Evolutionary conservation across 2,888 invertebrate genomes (phyloP), one percentile per base, ranked within the genome.

Genomic region (Dryocosmus kuriphilus): DNA sequence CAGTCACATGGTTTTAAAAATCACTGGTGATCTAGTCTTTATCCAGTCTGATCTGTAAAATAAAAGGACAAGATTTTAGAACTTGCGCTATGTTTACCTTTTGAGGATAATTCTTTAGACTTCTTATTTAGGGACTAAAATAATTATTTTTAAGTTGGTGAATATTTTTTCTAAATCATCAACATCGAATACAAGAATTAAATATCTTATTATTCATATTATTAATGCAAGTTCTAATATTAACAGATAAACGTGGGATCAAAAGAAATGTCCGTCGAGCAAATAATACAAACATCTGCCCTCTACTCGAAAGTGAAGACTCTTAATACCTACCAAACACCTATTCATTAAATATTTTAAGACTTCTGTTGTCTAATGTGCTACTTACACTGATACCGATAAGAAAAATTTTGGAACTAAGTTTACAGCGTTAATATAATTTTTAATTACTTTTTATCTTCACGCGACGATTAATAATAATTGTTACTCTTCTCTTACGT

Each of bases 1-100:
- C n/a, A 63, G 35, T 35, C 63, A 32, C 63, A 63, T 63, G 19
- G 9, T 63, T 63, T 19, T 60, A 4, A 16, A 60, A 7, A 27
- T 16, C 27, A 2, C 24, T 27, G n/a, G 4, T n/a, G 35, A 35
- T 22, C 35, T 19, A 38, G 5, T 22, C 32, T 35, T 35, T 32
- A 63, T 63, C 35, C 35, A 63, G n/a, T 14, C 16, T 60, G 14
- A n/a, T 32, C 35, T 63, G 32, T 22, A 32, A 63, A 63, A 63
- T 63, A 63, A 63, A 32, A 35, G 19, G 27, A 62, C 19, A 30
- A 62, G 22, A 1, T 55, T 22, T 55, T 9, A 22, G 22, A 55
- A 55, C 51, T 55, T 2, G 9, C 11, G 9, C 55, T 22, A 22
- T n/a, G 9, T 22, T 51, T n/a, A 0, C 8, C 8, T 22, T 22